A percentile compares a stretch with the other conserved stretches of the same genome.
phyloP scores from a whole-genome alignment of 2,888 invertebrate genomes.

The Sinohyriopsis cumingii region DNA sequence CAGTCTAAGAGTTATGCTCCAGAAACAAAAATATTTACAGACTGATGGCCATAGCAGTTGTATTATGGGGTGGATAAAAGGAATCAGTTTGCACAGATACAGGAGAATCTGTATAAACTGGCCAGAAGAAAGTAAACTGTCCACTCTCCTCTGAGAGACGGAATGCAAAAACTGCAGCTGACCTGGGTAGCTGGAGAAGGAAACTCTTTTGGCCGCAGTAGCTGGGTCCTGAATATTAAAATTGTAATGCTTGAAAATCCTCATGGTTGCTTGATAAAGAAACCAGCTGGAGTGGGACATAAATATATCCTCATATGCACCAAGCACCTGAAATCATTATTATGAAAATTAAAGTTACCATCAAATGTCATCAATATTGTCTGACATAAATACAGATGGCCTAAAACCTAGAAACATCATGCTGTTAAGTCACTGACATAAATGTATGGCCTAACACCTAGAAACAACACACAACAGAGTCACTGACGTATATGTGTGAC shows the following conservation, averaged over 20 bases:
- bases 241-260: slow-evolving; percentile 69
- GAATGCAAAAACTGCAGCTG: neutral
- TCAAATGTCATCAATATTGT: neutral
- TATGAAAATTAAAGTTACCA: neutral
- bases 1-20: too few relatives aligned
- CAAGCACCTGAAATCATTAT: slow-evolving; percentile 52
- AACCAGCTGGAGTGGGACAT: slow-evolving; percentile 71
- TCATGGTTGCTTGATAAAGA: slow-evolving; percentile 62
- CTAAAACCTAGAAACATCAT: neutral
- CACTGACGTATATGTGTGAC: too few relatives aligned
- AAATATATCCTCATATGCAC: slow-evolving; percentile 66
- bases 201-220: slow-evolving; percentile 53
- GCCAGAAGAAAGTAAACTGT: too few relatives aligned
- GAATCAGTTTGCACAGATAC: too few relatives aligned
- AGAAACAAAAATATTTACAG: too few relatives aligned
- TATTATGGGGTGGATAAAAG: too few relatives aligned
- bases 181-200: slow-evolving; percentile 71
- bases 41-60: too few relatives aligned
- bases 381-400: neutral
- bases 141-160: too few relatives aligned
- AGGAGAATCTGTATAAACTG: too few relatives aligned
- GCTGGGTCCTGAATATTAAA: slow-evolving; percentile 59
- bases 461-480: too few relatives aligned
- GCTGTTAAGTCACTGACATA: neutral
- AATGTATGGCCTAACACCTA: too few relatives aligned